Evolutionary conservation across 23 tunicate genomes (phyloP).

Genomic region (Styela clava): DNA sequence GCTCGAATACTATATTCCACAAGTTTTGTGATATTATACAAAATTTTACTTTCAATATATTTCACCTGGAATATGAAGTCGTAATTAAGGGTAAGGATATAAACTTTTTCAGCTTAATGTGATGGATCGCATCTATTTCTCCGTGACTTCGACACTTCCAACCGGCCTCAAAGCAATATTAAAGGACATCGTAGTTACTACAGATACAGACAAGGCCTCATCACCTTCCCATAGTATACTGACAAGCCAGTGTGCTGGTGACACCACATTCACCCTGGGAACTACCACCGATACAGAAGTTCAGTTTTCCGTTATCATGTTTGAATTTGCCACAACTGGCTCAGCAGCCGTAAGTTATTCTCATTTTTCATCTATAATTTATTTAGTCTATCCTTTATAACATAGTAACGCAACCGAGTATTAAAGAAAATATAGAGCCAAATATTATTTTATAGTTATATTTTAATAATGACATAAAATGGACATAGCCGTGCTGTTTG

Average conservation of each 20-base stretch:
- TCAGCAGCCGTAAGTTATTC: background rate
- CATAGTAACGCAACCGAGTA: too few relatives aligned
- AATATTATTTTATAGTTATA: too few relatives aligned
- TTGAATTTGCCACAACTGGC: background rate
- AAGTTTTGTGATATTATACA: too few relatives aligned
- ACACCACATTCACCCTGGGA: background rate
- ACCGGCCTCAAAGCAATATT: background rate
- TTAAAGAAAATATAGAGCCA: too few relatives aligned
- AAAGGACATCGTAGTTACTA: background rate
- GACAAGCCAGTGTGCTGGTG: background rate
- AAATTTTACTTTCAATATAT: too few relatives aligned
- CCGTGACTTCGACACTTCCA: background rate
- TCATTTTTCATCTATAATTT: too few relatives aligned
- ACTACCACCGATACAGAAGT: background rate
- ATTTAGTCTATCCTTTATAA: too few relatives aligned
- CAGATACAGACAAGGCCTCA: background rate
- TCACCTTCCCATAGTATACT: background rate
- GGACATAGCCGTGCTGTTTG: too few relatives aligned
- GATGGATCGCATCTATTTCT: background rate
- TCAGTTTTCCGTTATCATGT: conserved; percentile 3
- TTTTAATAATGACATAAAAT: too few relatives aligned
- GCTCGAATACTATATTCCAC: too few relatives aligned
- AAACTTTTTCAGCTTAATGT: background rate
- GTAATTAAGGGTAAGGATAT: too few relatives aligned
- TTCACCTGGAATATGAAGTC: too few relatives aligned